Conservation (phyloP, 2,888 invertebrate genomes). For the Petrophora chlorosata region DNA sequence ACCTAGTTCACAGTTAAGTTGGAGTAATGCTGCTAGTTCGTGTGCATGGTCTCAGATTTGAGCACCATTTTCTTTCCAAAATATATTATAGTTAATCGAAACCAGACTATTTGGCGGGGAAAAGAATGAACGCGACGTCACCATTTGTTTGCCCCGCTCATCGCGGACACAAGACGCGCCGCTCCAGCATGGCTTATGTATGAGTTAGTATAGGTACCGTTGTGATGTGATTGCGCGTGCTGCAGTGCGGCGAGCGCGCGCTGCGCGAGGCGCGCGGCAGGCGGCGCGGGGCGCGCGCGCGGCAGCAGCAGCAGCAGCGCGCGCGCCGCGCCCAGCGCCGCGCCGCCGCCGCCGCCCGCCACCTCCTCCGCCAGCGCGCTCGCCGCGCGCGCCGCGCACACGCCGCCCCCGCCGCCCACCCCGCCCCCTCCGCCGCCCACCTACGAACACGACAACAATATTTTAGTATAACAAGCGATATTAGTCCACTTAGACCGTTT, state of each 20-base stretch:
- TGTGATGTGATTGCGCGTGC: constrained; percentile 44
- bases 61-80: no score
- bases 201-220: constrained; percentile 32
- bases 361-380: constrained; percentile 62
- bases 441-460: neutral
- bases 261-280: constrained; percentile 52
- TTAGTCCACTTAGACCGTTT: neutral
- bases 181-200: neutral
- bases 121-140: no score
- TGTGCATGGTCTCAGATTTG: no score
- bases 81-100: no score
- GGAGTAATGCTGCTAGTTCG: no score
- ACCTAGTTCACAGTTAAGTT: no score
- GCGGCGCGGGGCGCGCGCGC: constrained; percentile 45
- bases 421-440: constrained; percentile 23
- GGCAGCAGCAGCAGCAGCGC: constrained; percentile 25
- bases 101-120: no score
- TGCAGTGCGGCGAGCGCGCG: constrained; percentile 47
- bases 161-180: no score
- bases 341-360: constrained; percentile 46
- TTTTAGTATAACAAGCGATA: no score
- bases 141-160: no score
- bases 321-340: constrained; percentile 52
- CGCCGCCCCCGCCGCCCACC: no score
- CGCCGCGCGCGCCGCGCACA: constrained; percentile 46